Evolutionary conservation across 1,140 invertebrate species (phyloP).

Genomic region (Steinernema khuongi): DNA sequence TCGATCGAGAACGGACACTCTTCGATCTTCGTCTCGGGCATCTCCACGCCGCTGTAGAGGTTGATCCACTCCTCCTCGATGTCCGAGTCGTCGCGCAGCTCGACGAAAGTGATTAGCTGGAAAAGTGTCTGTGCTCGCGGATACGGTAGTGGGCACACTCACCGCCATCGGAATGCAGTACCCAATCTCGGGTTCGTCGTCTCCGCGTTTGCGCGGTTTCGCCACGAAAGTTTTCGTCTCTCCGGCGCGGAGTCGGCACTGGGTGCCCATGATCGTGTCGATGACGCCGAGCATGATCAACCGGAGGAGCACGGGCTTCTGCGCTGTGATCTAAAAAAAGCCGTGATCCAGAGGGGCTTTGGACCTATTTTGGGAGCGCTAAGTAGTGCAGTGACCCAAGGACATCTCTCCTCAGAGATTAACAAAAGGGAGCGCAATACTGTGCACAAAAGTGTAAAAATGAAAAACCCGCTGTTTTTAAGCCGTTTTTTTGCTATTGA

Average conservation of each 20-base stretch:
- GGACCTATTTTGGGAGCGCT: too few species aligned
- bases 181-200: background rate
- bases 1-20: background rate
- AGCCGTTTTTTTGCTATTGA: too few species aligned
- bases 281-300: background rate
- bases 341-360: too few species aligned
- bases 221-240: background rate
- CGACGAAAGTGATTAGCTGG: background rate
- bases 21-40: background rate
- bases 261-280: background rate
- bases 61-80: slow-evolving; percentile 4
- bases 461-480: too few species aligned
- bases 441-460: too few species aligned
- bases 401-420: too few species aligned
- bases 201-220: background rate
- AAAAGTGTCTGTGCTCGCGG: background rate
- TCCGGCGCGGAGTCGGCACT: background rate
- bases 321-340: background rate
- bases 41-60: slow-evolving; percentile 4
- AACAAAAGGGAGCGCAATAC: too few species aligned
- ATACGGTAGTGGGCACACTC: background rate
- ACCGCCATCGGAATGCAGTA: background rate
- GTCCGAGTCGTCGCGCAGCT: background rate
- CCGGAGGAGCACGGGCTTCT: background rate
- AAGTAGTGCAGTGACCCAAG: too few species aligned